These are phyloP conservation scores for Cepphus grylle DNA, from an alignment of 2,113 vertebrate species.

Conservation along the genomic window DNA sequence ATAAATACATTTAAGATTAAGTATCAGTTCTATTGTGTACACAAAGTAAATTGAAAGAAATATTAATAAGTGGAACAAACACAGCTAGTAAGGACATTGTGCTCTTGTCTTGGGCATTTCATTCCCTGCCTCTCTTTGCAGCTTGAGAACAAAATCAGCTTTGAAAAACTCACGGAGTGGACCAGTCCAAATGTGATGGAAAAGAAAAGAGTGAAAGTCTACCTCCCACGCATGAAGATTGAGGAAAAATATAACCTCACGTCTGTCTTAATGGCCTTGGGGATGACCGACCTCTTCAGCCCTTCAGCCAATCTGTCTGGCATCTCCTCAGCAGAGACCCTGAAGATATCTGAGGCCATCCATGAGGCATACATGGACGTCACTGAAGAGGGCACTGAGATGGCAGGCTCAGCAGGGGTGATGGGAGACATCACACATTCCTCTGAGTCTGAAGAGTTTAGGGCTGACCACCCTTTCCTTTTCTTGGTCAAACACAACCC, in stretches of 20 bases:
- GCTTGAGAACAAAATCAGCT: slow-evolving; percentile 51
- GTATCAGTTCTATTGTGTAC: background rate
- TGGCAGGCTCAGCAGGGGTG: background rate
- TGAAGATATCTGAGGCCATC: slow-evolving; percentile 56
- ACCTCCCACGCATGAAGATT: slow-evolving; percentile 67
- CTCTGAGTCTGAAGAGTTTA: slow-evolving; percentile 10
- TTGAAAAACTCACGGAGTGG: slow-evolving; percentile 51
- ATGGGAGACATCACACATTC: background rate
- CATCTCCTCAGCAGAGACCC: slow-evolving; percentile 47
- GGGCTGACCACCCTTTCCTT: slow-evolving; percentile 66
- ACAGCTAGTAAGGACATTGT: background rate
- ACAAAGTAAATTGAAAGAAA: background rate
- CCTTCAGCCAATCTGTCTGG: slow-evolving; percentile 72
- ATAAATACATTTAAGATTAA: background rate
- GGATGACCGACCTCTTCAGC: slow-evolving; percentile 48
- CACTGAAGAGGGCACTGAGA: slow-evolving; percentile 64
- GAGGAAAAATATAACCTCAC: slow-evolving; percentile 42
- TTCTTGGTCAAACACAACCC: slow-evolving; percentile 66
- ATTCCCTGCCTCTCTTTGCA: background rate
- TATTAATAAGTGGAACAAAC: background rate
- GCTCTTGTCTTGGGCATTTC: background rate
- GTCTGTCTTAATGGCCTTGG: slow-evolving; percentile 1
- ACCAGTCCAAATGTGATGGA: slow-evolving; percentile 39
- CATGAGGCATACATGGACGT: slow-evolving; percentile 68
- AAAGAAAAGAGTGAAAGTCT: slow-evolving; percentile 32